Base-by-base conservation (phyloP, 2,888 invertebrate species). In the Fragum whitleyi region DNA sequence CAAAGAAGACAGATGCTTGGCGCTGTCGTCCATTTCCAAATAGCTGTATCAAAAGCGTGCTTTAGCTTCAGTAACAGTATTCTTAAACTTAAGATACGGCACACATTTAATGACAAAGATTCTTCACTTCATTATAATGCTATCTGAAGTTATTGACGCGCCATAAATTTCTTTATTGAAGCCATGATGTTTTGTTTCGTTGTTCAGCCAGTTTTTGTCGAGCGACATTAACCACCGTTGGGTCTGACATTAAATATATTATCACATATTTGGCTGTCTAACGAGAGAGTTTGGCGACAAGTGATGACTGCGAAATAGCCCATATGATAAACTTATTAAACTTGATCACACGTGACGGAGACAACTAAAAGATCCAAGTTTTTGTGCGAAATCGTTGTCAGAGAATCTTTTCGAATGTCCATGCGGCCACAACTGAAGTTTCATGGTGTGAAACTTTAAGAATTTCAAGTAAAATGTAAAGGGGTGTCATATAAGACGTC, bases 171-270 rank as follows among this genome's bases (percentile, higher is more conserved):
- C 36, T 69, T 78, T 74, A 73, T 69, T 68, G 68, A 68, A 23
- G 59, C 0, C 72, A 67, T 59, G 47, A 47, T 14, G 14, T 47
- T 42, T 42, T 77, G 62, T 57, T 65, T 65, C 21, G 65, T 36
- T 65, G 36, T 65, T 65, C 42, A 42, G 23, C 65, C 23, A 42
- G 47, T 2, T 57, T 47, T 57, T 26, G 53, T 47, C 68, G 72
- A 73, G 47, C 55, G 77, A 77, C 68, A 57, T 72, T 55, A 57
- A 42, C 28, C 59, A 67, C 72, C 77, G 72, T 65, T 42, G 72
- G 72, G 26, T 55, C 57, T 73, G 77, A 73, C 67, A 73, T 67
- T 77, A 73, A 77, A 77, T 77, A 57, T 72, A 67, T 68, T 51
- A 55, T 55, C 55, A 65, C 39, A 74, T 65, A 47, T 32, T 51